Evolutionary conservation across 2,113 vertebrate species (phyloP).

Genomic region (Barnardius zonarius): DNA sequence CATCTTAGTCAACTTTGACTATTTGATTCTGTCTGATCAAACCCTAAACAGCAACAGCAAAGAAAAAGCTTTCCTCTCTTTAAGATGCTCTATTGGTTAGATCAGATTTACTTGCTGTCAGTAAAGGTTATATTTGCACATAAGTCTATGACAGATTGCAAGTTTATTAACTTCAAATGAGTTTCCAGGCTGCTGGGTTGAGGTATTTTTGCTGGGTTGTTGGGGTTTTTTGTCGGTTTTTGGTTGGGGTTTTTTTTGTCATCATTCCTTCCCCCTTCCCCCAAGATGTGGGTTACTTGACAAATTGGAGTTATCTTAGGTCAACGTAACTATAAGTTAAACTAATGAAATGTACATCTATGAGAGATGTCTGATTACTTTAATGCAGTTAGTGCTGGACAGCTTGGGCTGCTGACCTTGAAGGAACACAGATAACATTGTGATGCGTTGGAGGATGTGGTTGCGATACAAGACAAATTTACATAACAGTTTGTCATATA

Average conservation of each 20-base stretch:
- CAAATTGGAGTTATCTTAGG: slow-evolving; percentile 71
- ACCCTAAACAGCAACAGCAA: neutral
- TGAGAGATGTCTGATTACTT: slow-evolving; percentile 70
- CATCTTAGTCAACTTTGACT: slow-evolving; percentile 44
- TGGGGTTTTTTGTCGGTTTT: neutral
- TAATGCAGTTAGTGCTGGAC: slow-evolving; percentile 66
- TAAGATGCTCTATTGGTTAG: slow-evolving; percentile 47
- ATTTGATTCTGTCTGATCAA: slow-evolving; percentile 28
- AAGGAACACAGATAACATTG: slow-evolving; percentile 73
- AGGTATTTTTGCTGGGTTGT: neutral
- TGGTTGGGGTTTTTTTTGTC: neutral
- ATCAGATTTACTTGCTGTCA: slow-evolving; percentile 57
- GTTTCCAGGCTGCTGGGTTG: slow-evolving; percentile 61
- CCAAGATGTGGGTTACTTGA: slow-evolving; percentile 66
- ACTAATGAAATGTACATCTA: slow-evolving; percentile 70
- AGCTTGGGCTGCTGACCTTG: slow-evolving; percentile 71
- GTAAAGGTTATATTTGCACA: slow-evolving; percentile 60
- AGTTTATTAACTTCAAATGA: slow-evolving; percentile 63
- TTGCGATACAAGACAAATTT: slow-evolving; percentile 59
- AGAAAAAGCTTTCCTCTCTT: slow-evolving; percentile 5
- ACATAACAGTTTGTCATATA: slow-evolving; percentile 62
- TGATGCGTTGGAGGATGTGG: slow-evolving; percentile 61
- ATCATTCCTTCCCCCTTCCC: neutral
- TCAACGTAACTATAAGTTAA: slow-evolving; percentile 71
- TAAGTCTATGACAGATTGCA: slow-evolving; percentile 60